Evolutionary conservation across 92 coral and sea anemone species (phyloP), one percentile per base, ranked within the genome.

Genomic region (Pocillopora meandrina): DNA sequence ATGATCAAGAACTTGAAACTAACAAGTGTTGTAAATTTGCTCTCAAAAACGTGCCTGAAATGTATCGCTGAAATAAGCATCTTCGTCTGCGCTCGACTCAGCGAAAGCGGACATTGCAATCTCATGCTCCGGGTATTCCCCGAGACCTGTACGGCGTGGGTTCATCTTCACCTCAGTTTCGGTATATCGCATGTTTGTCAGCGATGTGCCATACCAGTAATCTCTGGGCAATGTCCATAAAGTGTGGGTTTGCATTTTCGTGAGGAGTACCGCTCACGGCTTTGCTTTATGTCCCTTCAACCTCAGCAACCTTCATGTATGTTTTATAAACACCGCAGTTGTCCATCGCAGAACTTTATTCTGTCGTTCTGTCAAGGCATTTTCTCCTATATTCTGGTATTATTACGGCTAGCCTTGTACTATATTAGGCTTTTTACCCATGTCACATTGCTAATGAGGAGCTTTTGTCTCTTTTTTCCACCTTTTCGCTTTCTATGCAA

Each of bases 121-220:
- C 84, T 79, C 75, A 26, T 85, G 72, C 87, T 85, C 90, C 84
- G 95, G 98, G 92, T 85, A 94, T 92, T 87, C 88, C 98, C 98
- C 98, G 76, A 90, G 23, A 82, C 57, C 65, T 80, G 70, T 3
- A 19, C 36, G 65, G 63, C 72, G 86, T 65, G 82, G 90, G 85
- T 23, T 65, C 52, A 23, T 65, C 68, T 23, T 61, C 52, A 19
- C 47, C 62, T 56, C 34, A 21, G 77, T 69, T 77, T 77, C 64
- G 71, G 65, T 34, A 15, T 13, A 26, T n/a, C 77, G 74, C 65
- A n/a, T 61, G 19, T 69, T 56, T 86, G 85, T 62, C 82, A 33
- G 61, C 11, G 68, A 77, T 75, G 72, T 65, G 63, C 77, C 21
- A 57, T 23, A 75, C 85, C 91, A 74, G 89, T 71, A 72, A 72